phyloP scores from a whole-genome alignment of 2,113 vertebrate species.

The Oreochromis niloticus region DNA sequence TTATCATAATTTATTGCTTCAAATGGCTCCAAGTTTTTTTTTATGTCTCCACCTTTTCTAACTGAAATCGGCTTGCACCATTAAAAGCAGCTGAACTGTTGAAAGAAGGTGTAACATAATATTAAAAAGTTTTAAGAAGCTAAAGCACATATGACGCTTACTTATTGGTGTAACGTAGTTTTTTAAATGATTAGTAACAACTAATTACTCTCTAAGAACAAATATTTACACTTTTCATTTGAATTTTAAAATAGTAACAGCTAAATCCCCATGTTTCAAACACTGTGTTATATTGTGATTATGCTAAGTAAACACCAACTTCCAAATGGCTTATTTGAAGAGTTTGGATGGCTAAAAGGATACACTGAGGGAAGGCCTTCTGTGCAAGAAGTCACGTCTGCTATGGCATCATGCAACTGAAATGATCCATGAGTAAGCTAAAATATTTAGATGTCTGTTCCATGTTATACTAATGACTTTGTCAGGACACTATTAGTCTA shows the following conservation, averaged over 20 bases:
- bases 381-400: neutral
- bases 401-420: neutral
- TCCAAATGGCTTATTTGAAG: neutral
- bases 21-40: neutral
- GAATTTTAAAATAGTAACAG: neutral
- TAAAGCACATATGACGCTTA: neutral
- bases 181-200: neutral
- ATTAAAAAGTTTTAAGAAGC: neutral
- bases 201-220: neutral
- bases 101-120: neutral
- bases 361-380: neutral
- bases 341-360: neutral
- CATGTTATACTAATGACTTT: conserved; percentile 26
- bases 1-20: neutral
- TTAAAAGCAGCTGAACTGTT: neutral
- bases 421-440: neutral
- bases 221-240: neutral
- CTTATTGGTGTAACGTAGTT: neutral
- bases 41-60: neutral
- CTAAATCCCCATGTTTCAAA: neutral
- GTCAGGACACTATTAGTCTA: neutral
- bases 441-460: neutral
- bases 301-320: neutral
- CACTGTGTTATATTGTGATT: neutral
- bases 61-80: neutral